Evolutionary conservation across 2,888 invertebrate genomes (phyloP), one percentile per base, ranked within the genome.

Genomic region (Acleris cristana): DNA sequence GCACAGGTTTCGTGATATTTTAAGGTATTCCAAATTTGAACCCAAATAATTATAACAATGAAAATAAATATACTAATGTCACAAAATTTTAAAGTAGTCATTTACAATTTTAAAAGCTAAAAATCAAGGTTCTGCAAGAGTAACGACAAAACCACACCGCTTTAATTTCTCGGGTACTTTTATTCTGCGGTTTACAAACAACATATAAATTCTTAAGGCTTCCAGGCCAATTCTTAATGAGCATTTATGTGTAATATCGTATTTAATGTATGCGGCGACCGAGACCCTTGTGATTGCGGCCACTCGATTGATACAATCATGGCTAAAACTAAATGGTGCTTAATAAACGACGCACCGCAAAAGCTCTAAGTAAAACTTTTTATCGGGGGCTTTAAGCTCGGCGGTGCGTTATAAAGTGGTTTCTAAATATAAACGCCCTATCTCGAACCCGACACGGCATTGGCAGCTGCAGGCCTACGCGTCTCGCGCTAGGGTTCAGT

Each of bases 401-500:
- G 85, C 89, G 89, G 88, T 88, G 88, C 85, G 87, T 86, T 90
- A 88, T 91, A 90, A 91, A 91, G 90, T 90, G 90, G 86, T 89
- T 90, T 91, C 91, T 92, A 92, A 89, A 92, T 91, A 92, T 92
- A 92, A 89, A 86, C 88, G 81, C 81, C 83, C 86, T 92, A 91
- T 92, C 91, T 70, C 59, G 70, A 65, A 60, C 64, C 88, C 84
- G 86, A 90, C 87, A 86, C 85, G 82, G 83, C 85, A 90, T 90
- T 91, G 92, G 91, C 92, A 92, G 91, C 89, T 90, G 90, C 87
- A 83, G 85, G 87, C 80, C 82, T 82, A 82, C 82, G 86, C 85
- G 77, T 88, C 85, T 83, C 76, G 78, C 80, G 81, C 66, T 66
- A 63, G 67, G 67, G 67, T 67, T 66, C 66, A 44, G 34, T 64